phyloP scores from a whole-genome alignment of 2,113 vertebrate genomes.

The Dipodomys spectabilis region DNA sequence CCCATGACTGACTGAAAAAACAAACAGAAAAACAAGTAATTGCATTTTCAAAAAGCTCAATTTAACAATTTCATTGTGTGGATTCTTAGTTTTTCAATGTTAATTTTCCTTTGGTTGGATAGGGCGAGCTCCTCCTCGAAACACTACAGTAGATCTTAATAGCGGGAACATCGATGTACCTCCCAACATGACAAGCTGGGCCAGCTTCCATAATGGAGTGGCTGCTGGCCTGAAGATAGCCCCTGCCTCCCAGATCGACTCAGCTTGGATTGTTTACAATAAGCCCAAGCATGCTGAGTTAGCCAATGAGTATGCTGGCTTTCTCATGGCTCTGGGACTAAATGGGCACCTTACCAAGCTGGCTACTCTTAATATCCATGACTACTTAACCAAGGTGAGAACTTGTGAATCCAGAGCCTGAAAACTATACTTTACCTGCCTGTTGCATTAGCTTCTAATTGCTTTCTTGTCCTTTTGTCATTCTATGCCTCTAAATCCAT shows the following conservation, averaged over 20 bases:
- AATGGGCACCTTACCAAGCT: conserved; percentile 98
- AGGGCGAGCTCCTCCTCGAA: conserved; percentile 96
- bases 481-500: neutral
- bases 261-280: conserved; percentile 99
- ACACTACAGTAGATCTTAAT: conserved; percentile 96
- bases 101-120: neutral
- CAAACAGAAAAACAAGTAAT: neutral
- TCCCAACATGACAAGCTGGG: conserved; percentile 98
- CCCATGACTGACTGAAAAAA: no score
- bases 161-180: conserved; percentile 98
- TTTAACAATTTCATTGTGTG: neutral
- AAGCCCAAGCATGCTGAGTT: conserved; percentile 96
- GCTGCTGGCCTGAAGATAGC: conserved; percentile 97
- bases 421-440: neutral
- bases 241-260: conserved; percentile 96
- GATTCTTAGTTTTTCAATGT: conserved; percentile 38
- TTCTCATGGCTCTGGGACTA: conserved; percentile 98
- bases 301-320: conserved; percentile 97
- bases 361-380: conserved; percentile 97
- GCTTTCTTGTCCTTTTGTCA: neutral
- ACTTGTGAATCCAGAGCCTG: neutral
- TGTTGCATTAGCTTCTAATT: neutral
- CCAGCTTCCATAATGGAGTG: conserved; percentile 98
- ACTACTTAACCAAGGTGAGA: conserved; percentile 97
- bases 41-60: conserved; percentile 2